Conservation (phyloP, 2,888 invertebrate species). For the Crepidodera aurea region DNA sequence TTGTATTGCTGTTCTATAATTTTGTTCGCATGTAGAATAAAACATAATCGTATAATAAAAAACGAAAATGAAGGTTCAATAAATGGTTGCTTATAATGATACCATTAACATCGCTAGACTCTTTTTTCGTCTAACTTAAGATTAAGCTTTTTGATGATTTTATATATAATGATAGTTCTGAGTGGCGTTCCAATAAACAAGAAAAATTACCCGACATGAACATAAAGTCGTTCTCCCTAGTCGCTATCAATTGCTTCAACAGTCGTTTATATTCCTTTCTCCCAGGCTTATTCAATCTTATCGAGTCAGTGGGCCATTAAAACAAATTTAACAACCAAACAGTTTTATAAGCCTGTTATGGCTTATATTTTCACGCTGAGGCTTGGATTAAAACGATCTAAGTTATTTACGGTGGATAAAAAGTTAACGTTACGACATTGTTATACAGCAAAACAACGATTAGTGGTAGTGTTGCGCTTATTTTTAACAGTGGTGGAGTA, state of each 20-base stretch:
- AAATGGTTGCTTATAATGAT: no score
- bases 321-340: conserved; percentile 45
- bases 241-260: conserved; percentile 32
- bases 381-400: conserved; percentile 29
- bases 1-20: no score
- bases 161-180: no score
- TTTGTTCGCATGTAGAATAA: no score
- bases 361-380: conserved; percentile 41
- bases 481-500: background rate
- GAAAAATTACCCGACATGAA: conserved; percentile 22
- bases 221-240: conserved; percentile 23
- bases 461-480: conserved; percentile 6
- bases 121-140: no score
- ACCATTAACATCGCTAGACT: no score
- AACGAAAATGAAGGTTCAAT: no score
- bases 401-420: conserved; percentile 33
- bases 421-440: conserved; percentile 24
- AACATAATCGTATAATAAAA: no score
- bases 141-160: no score
- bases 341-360: conserved; percentile 44
- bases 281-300: conserved; percentile 38
- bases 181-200: conserved; percentile 12
- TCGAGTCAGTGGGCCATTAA: conserved; percentile 40
- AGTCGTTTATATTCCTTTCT: conserved; percentile 34
- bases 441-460: conserved; percentile 22